Base-by-base conservation (phyloP, 2,113 vertebrate species). In the Macquaria ambigua region DNA sequence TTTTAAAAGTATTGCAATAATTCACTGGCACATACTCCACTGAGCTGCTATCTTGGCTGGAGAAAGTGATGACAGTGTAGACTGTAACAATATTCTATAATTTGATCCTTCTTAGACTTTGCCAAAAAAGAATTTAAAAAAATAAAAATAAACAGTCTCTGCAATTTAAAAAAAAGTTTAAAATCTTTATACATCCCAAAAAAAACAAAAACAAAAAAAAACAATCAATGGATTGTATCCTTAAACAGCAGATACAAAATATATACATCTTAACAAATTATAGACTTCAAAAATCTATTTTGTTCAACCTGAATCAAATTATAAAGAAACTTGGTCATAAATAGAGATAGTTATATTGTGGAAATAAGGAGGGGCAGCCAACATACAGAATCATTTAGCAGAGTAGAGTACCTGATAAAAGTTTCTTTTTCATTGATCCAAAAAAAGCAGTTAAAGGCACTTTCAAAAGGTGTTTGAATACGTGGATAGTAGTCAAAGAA, bases 391-490 rank as follows among this genome's bases (percentile, higher is more conserved):
- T 43, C 7, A 23, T 72, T 74, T 41, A 62, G 55, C 15, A 79
- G 46, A 77, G 46, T n/a, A 58, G 59, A 72, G 69, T 31, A 79
- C 46, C 74, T 61, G 81, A 90, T 85, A 77, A 90, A 79, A 84
- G 50, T 84, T 82, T 61, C 62, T 72, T 83, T 90, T 72, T 64
- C 61, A 78, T 79, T 74, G 55, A 79, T 79, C 55, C 70, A 41
- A 25, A 76, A 43, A 48, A 84, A 78, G 37, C 21, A 69, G 37
- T 79, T 81, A 82, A 93, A 93, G 90, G 92, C 91, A 94, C 92
- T 89, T 91, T 78, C 52, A 84, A 86, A 91, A 76, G 73, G 74
- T 70, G 41, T 90, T 79, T 77, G 75, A 80, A 78, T 43, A 74
- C 50, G 61, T 70, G 79, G 39, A 83, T 8, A 9, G 63, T 25